phyloP scores from a whole-genome alignment of 1,140 invertebrate genomes.

The Aplysia californica region DNA sequence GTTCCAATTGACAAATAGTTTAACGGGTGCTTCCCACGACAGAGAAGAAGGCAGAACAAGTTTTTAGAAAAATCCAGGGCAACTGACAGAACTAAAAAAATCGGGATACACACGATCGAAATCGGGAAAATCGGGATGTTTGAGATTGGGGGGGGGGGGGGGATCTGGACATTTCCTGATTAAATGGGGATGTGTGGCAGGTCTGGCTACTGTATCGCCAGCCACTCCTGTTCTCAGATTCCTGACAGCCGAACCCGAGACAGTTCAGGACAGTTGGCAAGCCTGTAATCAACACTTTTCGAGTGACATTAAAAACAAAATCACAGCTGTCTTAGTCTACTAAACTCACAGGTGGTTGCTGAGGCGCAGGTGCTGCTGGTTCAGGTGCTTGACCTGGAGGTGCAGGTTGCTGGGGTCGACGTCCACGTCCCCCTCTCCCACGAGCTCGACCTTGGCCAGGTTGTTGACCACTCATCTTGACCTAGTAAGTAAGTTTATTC shows the following conservation, averaged over 20 bases:
- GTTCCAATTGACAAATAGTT: too few species aligned
- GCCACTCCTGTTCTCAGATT: neutral
- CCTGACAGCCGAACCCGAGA: neutral
- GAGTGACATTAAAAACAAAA: neutral
- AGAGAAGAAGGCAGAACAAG: too few species aligned
- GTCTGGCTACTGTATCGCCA: neutral
- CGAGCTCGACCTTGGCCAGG: neutral
- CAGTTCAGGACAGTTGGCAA: neutral
- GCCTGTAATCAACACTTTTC: neutral
- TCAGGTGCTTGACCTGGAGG: neutral
- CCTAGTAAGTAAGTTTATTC: too few species aligned
- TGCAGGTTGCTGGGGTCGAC: neutral
- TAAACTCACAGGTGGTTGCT: neutral
- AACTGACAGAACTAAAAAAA: too few species aligned
- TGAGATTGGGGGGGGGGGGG: too few species aligned
- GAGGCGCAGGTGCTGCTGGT: neutral
- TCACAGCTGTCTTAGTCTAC: neutral
- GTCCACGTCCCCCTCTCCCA: neutral
- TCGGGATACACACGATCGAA: too few species aligned
- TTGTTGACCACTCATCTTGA: too few species aligned
- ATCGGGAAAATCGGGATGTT: too few species aligned
- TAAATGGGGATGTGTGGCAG: too few species aligned
- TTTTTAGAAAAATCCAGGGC: too few species aligned
- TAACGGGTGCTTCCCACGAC: too few species aligned
- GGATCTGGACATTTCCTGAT: too few species aligned